Evolutionary conservation across 2,888 invertebrate genomes (phyloP).

Genomic region (Brenthis ino): DNA sequence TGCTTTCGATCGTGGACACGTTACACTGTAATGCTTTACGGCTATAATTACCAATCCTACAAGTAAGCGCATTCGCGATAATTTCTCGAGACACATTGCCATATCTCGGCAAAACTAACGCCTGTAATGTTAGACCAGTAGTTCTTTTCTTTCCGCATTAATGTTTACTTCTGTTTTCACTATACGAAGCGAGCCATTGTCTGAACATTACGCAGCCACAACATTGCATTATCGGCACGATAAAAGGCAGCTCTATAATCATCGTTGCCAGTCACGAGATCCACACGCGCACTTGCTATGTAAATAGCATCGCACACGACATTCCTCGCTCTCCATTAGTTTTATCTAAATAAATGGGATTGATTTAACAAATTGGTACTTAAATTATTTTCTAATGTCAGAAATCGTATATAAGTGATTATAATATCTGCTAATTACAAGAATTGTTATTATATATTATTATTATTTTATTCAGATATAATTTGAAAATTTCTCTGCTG

Average conservation of each 20-base stretch:
- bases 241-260: constrained; percentile 68
- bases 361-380: constrained; percentile 49
- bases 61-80: constrained; percentile 33
- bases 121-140: constrained; percentile 46
- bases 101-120: constrained; percentile 40
- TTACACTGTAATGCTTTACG: constrained; percentile 41
- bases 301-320: constrained; percentile 67
- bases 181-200: constrained; percentile 58
- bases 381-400: neutral
- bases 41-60: constrained; percentile 42
- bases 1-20: constrained; percentile 55
- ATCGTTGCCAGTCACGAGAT: constrained; percentile 67
- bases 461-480: neutral
- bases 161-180: constrained; percentile 56
- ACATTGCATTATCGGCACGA: constrained; percentile 67
- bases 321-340: constrained; percentile 45
- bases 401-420: too few relatives aligned
- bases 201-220: constrained; percentile 63
- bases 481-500: neutral
- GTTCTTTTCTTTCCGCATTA: constrained; percentile 61
- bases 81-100: constrained; percentile 38
- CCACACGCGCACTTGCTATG: constrained; percentile 61
- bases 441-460: too few relatives aligned
- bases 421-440: too few relatives aligned
- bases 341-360: constrained; percentile 50